These are phyloP conservation scores for Antigone vipio DNA, from an alignment of 2,113 vertebrate species.

Conservation along the genomic window DNA sequence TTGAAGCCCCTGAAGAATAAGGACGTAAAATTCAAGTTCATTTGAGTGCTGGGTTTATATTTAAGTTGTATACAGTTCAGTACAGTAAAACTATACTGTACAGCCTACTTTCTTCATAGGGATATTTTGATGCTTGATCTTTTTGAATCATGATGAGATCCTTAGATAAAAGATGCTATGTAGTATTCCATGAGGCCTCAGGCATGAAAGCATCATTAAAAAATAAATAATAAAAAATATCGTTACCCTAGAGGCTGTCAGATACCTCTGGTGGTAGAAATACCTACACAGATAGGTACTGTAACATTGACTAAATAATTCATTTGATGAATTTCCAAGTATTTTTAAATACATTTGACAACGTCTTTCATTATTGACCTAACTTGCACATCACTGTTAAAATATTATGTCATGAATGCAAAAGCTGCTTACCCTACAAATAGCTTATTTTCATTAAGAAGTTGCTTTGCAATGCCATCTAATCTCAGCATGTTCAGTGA, in stretches of 20 bases:
- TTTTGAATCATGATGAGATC: neutral
- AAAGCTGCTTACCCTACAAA: neutral
- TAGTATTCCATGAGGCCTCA: neutral
- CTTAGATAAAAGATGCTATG: neutral
- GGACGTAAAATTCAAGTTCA: neutral
- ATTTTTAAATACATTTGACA: neutral
- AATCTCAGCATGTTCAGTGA: neutral
- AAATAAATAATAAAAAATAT: conserved; percentile 15
- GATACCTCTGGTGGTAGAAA: neutral
- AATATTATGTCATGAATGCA: neutral
- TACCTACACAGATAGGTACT: neutral
- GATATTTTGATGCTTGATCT: neutral
- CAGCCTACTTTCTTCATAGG: neutral
- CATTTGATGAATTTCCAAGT: neutral
- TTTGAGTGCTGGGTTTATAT: neutral
- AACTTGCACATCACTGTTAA: neutral
- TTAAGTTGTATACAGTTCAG: neutral
- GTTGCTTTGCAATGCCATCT: neutral
- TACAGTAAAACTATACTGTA: neutral
- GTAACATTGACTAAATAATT: conserved; percentile 1
- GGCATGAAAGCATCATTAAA: conserved; percentile 1
- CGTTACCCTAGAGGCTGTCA: neutral
- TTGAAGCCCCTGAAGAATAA: neutral
- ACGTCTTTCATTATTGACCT: neutral
- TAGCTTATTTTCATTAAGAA: neutral